A percentile compares a stretch with the other conserved stretches of the same genome.
Evolutionary conservation across 2,797 vertebrate genomes (phyloP).

Genomic region (Threskiornis aethiopicus): DNA sequence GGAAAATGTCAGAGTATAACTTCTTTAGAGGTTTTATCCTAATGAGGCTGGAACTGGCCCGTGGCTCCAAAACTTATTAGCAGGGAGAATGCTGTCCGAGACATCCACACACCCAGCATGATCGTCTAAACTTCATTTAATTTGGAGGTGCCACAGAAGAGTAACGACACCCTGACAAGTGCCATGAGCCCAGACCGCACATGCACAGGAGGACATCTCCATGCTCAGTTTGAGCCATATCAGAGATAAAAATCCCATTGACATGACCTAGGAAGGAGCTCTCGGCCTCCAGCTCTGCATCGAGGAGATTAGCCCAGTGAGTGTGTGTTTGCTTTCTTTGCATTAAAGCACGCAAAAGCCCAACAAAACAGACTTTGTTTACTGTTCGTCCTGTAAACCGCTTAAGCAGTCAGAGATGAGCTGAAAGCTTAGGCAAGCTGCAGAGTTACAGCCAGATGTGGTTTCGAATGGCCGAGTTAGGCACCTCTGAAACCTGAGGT

Average conservation of each 20-base stretch:
- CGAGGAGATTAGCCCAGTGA: not conserved
- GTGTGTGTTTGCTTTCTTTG: conserved; percentile 16
- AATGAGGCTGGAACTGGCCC: not conserved
- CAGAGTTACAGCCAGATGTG: conserved; percentile 42
- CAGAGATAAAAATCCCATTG: not conserved
- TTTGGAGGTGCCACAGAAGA: not conserved
- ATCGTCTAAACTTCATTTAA: not conserved
- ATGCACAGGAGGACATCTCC: accelerated
- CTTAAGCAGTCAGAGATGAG: conserved; percentile 2
- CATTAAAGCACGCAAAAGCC: conserved; percentile 25
- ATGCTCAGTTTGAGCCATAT: not conserved
- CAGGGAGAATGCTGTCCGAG: not conserved
- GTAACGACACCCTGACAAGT: accelerated
- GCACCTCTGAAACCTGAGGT: conserved; percentile 51
- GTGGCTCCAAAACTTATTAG: not conserved
- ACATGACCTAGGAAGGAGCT: not conserved
- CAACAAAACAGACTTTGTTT: conserved; percentile 59
- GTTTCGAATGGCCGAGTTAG: not conserved
- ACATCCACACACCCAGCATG: accelerated
- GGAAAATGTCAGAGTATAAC: not conserved
- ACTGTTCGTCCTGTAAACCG: conserved; percentile 23
- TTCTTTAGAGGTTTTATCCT: not conserved
- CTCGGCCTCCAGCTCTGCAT: not conserved
- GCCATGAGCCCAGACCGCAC: not conserved
- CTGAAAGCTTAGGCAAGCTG: conserved; percentile 26